Evolutionary conservation across 2,888 invertebrate species (phyloP).

Genomic region (Sympetrum striolatum): DNA sequence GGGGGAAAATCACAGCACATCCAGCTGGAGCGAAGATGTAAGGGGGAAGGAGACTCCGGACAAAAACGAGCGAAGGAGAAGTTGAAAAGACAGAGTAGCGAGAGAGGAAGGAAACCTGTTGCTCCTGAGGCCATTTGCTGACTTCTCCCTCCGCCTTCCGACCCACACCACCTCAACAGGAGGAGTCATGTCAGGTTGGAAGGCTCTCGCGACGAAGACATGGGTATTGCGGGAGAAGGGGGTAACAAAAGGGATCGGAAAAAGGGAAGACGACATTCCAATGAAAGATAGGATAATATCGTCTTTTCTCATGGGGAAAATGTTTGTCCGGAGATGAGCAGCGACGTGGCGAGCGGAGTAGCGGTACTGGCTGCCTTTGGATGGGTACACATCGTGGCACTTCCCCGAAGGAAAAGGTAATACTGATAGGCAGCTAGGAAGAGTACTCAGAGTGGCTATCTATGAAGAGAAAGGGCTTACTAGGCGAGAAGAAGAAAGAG

Average conservation of each 20-base stretch:
- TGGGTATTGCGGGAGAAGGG: not conserved
- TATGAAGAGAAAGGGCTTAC: too few species aligned
- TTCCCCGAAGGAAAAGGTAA: too few species aligned
- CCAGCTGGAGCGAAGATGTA: not conserved
- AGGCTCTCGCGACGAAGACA: not conserved
- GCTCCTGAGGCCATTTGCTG: not conserved
- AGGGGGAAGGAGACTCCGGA: not conserved
- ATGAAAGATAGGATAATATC: too few species aligned
- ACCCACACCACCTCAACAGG: not conserved
- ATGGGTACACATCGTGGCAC: too few species aligned
- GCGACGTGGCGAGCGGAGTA: not conserved
- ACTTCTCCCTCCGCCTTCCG: not conserved
- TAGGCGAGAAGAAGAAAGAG: too few species aligned
- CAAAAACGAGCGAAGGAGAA: not conserved
- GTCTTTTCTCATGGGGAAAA: not conserved
- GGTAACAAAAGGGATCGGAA: not conserved
- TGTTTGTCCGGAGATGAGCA: not conserved
- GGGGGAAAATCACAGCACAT: not conserved
- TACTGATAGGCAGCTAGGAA: too few species aligned
- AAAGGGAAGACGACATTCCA: too few species aligned
- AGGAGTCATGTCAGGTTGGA: not conserved
- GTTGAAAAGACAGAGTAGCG: not conserved
- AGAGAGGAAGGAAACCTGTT: slow-evolving; percentile 1
- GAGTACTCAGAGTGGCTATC: too few species aligned
- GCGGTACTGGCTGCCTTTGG: too few species aligned